phyloP scores from a whole-genome alignment of 2,113 vertebrate species.

The Chiloscyllium plagiosum region DNA sequence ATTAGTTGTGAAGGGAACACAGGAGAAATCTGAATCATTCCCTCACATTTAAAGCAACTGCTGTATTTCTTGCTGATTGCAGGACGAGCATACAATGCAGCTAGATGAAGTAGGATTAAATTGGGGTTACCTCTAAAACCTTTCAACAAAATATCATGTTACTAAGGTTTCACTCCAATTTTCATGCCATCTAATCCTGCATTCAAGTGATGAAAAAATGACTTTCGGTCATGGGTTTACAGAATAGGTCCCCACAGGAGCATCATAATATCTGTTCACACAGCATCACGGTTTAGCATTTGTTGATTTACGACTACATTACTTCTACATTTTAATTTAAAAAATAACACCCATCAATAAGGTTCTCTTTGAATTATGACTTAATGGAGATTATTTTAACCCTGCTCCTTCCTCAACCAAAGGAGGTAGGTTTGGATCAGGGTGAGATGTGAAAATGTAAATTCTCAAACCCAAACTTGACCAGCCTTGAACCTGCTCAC shows the following conservation, averaged over 20 bases:
- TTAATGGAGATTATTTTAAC: background rate
- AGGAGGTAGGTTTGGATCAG: background rate
- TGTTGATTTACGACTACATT: background rate
- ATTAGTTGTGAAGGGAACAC: conserved; percentile 24
- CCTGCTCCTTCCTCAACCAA: too few relatives aligned
- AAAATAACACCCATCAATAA: background rate
- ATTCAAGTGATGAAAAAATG: background rate
- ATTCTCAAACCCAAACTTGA: background rate
- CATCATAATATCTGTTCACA: background rate
- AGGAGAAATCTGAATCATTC: background rate
- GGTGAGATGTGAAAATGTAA: background rate
- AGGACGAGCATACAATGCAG: background rate
- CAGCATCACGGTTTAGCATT: background rate
- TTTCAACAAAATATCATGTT: background rate
- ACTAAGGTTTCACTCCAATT: background rate
- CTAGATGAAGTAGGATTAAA: background rate
- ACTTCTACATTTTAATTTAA: background rate
- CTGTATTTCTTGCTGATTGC: background rate
- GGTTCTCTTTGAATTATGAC: background rate
- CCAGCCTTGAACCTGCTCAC: too few relatives aligned
- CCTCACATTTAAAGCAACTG: background rate
- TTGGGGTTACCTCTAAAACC: background rate
- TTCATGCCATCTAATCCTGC: background rate
- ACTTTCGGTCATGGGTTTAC: background rate
- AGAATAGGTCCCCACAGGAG: background rate